A percentile compares a stretch with the other conserved stretches of the same genome.
These are phyloP conservation scores for Marcusenius ussheri DNA, from an alignment of 2,113 vertebrate genomes.

Conservation along the genomic window DNA sequence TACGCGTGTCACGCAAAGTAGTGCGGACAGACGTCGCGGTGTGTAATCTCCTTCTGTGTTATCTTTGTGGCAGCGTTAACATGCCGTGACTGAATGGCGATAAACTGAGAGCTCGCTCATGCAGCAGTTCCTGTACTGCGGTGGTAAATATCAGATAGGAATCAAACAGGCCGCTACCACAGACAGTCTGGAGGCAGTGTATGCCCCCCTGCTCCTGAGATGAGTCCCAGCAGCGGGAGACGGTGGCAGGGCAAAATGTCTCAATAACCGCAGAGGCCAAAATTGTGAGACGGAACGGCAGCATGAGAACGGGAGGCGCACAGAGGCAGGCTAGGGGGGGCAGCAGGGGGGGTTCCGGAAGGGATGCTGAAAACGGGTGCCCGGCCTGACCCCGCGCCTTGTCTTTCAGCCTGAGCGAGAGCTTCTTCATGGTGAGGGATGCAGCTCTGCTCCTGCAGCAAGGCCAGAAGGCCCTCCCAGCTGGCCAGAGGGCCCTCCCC, in stretches of 20 bases:
- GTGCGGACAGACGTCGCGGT: not conserved
- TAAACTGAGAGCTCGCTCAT: not conserved
- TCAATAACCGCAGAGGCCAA: not conserved
- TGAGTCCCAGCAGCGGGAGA: not conserved
- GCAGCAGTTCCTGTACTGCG: not conserved
- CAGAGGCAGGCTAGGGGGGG: not conserved
- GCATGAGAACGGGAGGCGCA: not conserved
- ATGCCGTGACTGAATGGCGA: not conserved
- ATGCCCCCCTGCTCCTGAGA: not conserved
- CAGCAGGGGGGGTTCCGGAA: not conserved
- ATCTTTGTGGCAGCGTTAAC: not conserved
- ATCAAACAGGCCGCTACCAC: not conserved
- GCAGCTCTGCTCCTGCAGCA: constrained; percentile 90
- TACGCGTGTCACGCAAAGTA: not conserved
- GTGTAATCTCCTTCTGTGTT: not conserved
- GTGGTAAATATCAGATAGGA: not conserved
- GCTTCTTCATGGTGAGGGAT: constrained; percentile 97
- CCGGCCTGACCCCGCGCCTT: constrained; percentile 19
- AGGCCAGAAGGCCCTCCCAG: constrained; percentile 77
- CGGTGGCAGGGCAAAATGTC: not conserved
- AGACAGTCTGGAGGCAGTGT: not conserved
- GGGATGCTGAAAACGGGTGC: not conserved
- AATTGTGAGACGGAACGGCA: not conserved
- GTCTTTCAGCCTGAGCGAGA: constrained; percentile 81
- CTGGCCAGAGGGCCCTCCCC: constrained; percentile 70